phyloP scores from a whole-genome alignment of 2,888 invertebrate species.

The Nowickia ferox region DNA sequence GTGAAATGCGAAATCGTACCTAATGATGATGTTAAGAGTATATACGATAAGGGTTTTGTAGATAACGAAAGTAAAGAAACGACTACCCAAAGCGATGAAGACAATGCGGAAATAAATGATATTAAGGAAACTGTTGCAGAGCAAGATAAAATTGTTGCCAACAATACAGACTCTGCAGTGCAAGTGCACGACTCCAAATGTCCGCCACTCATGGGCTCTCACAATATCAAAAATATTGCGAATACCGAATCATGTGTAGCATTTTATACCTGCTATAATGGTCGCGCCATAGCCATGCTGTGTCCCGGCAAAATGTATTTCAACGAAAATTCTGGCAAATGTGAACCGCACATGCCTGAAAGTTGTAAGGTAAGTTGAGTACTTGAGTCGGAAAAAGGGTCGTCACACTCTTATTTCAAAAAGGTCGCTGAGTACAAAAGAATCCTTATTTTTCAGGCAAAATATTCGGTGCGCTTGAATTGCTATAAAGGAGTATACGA shows the following conservation, averaged over 20 bases:
- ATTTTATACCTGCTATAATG: conserved; percentile 78
- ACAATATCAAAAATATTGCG: conserved; percentile 74
- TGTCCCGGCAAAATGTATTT: conserved; percentile 76
- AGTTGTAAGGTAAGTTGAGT: conserved; percentile 74
- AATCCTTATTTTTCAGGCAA: conserved; percentile 50
- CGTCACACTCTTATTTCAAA: neutral
- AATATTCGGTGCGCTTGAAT: conserved; percentile 63
- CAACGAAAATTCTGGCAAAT: conserved; percentile 72
- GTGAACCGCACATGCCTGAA: conserved; percentile 73
- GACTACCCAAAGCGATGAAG: neutral
- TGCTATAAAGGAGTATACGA: conserved; percentile 74
- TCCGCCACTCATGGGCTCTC: conserved; percentile 63
- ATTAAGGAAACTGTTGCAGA: neutral
- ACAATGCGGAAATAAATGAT: neutral
- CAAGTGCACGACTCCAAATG: conserved; percentile 63
- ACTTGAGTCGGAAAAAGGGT: no score
- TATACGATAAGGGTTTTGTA: conserved; percentile 39
- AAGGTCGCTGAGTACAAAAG: neutral
- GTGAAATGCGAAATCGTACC: conserved; percentile 67
- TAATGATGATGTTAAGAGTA: conserved; percentile 54
- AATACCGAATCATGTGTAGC: conserved; percentile 75
- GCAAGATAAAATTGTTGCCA: neutral
- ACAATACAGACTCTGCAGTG: neutral
- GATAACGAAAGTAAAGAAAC: neutral
- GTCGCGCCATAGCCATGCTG: conserved; percentile 75